phyloP scores from a whole-genome alignment of 2,113 vertebrate species.

The Pachyramphus minor region DNA sequence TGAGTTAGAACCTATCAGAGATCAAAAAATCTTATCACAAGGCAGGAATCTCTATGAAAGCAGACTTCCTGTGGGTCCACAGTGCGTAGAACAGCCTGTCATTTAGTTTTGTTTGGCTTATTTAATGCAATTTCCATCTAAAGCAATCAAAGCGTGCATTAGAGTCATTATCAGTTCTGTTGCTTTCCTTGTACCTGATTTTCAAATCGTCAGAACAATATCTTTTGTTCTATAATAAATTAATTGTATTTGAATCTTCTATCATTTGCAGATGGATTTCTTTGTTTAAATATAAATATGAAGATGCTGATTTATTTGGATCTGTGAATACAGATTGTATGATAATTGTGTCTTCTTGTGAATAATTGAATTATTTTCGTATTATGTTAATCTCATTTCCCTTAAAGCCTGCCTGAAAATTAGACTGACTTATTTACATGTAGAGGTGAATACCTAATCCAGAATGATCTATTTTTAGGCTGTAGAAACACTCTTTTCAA shows the following conservation, averaged over 20 bases:
- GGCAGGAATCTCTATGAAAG: background rate
- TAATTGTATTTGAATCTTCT: constrained; percentile 12
- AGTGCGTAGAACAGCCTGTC: background rate
- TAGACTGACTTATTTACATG: background rate
- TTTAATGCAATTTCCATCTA: background rate
- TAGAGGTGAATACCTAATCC: constrained; percentile 4
- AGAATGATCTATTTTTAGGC: constrained; percentile 6
- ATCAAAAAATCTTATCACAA: background rate
- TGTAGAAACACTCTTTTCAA: background rate
- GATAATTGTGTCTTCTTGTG: constrained; percentile 31
- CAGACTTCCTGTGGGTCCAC: background rate
- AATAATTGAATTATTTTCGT: constrained; percentile 34
- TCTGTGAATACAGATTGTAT: background rate
- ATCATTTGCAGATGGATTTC: constrained; percentile 4
- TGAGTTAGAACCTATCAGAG: background rate
- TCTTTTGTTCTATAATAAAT: constrained; percentile 49
- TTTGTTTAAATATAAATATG: constrained; percentile 36
- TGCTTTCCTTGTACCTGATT: background rate
- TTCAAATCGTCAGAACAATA: background rate
- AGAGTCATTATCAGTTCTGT: background rate
- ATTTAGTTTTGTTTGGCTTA: background rate
- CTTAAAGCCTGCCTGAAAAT: constrained; percentile 29
- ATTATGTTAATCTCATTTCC: constrained; percentile 43
- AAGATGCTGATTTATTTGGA: constrained; percentile 30
- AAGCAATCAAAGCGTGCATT: constrained; percentile 15